A percentile compares a stretch with the other conserved stretches of the same genome.
phyloP scores from a whole-genome alignment of 2,888 invertebrate species.

The Gymnoscelis rufifasciata region DNA sequence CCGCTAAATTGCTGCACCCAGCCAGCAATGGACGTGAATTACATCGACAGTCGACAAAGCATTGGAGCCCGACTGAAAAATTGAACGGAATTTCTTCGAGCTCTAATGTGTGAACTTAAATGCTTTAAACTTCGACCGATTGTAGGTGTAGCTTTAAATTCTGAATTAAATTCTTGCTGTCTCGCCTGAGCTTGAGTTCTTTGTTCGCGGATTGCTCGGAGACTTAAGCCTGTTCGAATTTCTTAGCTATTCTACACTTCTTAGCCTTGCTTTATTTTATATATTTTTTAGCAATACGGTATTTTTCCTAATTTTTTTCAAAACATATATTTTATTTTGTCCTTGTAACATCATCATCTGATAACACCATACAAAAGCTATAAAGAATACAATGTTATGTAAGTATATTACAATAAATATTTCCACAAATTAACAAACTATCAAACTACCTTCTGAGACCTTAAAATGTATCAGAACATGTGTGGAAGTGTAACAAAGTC shows the following conservation, averaged over 20 bases:
- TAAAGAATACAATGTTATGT: too few species aligned
- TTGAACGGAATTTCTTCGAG: constrained; percentile 26
- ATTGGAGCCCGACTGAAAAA: constrained; percentile 27
- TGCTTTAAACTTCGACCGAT: constrained; percentile 20
- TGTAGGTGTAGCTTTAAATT: not conserved
- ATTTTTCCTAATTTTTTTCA: not conserved
- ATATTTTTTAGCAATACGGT: too few species aligned
- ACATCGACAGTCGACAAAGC: constrained; percentile 28
- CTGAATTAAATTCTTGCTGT: constrained; percentile 1
- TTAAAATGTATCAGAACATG: not conserved
- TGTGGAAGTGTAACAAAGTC: constrained; percentile 5
- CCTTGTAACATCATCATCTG: too few species aligned
- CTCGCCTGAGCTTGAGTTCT: not conserved
- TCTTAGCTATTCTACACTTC: too few species aligned
- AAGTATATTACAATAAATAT: too few species aligned
- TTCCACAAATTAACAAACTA: too few species aligned
- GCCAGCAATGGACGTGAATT: constrained; percentile 30
- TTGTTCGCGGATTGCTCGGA: not conserved
- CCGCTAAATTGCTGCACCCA: constrained; percentile 26
- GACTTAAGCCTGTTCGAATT: too few species aligned
- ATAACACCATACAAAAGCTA: too few species aligned
- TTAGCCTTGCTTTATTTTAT: too few species aligned
- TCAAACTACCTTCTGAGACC: too few species aligned
- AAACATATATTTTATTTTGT: not conserved
- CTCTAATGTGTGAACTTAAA: constrained; percentile 25